phyloP scores from a whole-genome alignment of 2,888 invertebrate genomes.

The Incurvaria masculella region DNA sequence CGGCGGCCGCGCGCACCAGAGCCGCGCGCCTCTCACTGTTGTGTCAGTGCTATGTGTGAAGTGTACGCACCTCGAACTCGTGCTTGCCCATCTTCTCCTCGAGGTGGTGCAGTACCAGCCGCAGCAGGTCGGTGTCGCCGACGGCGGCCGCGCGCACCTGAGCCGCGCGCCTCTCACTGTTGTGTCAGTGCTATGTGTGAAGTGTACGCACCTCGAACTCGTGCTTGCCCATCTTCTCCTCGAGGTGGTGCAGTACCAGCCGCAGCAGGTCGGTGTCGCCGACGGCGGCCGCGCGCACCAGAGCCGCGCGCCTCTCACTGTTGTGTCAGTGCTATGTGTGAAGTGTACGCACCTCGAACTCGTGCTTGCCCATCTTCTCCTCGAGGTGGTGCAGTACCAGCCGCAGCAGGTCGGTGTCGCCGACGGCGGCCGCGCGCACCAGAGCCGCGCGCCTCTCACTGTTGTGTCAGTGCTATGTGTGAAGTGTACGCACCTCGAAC shows the following conservation, averaged over 20 bases:
- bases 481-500: too few species aligned
- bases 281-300: constrained; percentile 89
- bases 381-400: constrained; percentile 82
- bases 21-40: constrained; percentile 82
- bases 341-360: constrained; percentile 93
- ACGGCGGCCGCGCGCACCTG: constrained; percentile 89
- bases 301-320: constrained; percentile 78
- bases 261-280: constrained; percentile 94
- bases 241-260: constrained; percentile 80
- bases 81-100: constrained; percentile 82
- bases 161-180: constrained; percentile 79
- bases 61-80: constrained; percentile 90
- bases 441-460: constrained; percentile 81
- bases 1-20: constrained; percentile 86
- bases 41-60: too few species aligned
- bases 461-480: too few species aligned
- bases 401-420: constrained; percentile 91
- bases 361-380: constrained; percentile 80
- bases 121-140: constrained; percentile 92
- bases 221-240: constrained; percentile 80
- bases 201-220: constrained; percentile 93
- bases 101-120: constrained; percentile 81
- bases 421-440: constrained; percentile 89
- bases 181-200: too few species aligned
- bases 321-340: too few species aligned